phyloP scores from a whole-genome alignment of 2,888 invertebrate genomes.

The Carcina quercana region DNA sequence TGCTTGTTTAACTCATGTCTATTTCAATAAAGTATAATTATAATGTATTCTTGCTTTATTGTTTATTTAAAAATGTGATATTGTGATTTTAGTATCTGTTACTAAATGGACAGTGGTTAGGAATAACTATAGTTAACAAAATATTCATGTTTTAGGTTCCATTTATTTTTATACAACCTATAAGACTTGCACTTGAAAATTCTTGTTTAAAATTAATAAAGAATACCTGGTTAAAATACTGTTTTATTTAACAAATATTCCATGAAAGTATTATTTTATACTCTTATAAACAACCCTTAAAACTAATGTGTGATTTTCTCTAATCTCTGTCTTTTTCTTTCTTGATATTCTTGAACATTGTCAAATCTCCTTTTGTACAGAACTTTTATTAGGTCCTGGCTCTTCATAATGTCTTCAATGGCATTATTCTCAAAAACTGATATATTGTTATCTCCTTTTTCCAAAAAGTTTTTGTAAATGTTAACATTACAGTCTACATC shows the following conservation, averaged over 20 bases:
- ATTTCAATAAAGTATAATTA: conserved; percentile 54
- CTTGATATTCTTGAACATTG: conserved; percentile 86
- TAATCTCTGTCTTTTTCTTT: conserved; percentile 82
- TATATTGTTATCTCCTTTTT: conserved; percentile 27
- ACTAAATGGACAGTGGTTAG: conserved; percentile 43
- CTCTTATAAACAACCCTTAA: no score
- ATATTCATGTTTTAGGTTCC: conserved; percentile 48
- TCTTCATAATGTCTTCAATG: no score
- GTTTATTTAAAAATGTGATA: conserved; percentile 69
- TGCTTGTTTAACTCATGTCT: conserved; percentile 33
- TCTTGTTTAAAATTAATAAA: conserved; percentile 52
- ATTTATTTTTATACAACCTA: conserved; percentile 60
- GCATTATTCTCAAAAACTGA: conserved; percentile 47
- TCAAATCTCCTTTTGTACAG: conserved; percentile 87
- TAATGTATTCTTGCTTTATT: conserved; percentile 50
- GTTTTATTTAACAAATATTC: no score
- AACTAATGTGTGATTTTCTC: conserved; percentile 51
- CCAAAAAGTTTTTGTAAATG: no score
- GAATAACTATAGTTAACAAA: conserved; percentile 48
- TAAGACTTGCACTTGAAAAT: conserved; percentile 56
- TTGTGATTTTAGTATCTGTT: conserved; percentile 52
- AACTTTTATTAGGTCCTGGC: conserved; percentile 59
- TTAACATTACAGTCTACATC: conserved; percentile 34
- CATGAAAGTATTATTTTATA: no score
- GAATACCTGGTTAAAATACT: conserved; percentile 48